Base-by-base conservation (phyloP, 1,140 invertebrate species). In the Cyrtorhinus lividipennis region DNA sequence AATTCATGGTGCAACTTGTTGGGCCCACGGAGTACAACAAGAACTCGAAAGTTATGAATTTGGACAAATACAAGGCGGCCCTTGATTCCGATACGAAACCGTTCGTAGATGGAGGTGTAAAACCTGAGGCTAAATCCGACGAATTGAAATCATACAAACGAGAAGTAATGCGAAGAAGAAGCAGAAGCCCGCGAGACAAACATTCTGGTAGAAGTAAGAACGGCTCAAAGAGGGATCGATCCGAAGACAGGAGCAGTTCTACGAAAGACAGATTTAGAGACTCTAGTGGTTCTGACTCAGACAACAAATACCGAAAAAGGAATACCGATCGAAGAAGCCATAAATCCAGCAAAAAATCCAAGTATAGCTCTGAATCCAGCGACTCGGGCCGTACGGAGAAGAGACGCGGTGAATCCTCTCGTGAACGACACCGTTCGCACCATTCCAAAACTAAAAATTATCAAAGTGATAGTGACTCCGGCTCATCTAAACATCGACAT, bases 11-110 rank as follows among this genome's bases (percentile, higher is more conserved):
- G 64, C 76, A 83, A 68, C 77, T 86, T 0, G 87, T 95, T 1
- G 80, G 83, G 0, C 83, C 85, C 68, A 76, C 82, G 20, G 90
- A 95, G 68, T 95, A 80, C 75, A 76, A 81, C 10, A 84, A 87
- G 72, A 85, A 86, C 69, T 83, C 85, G 0, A 91, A 88, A 80
- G 82, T 69, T 48, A 63, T 70, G 24, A 68, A 72, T 65, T 63
- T 68, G 56, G 63, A 63, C 56, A 66, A 71, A 60, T 71, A 69
- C 66, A 65, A 71, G 63, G 61, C 67, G 24, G 68, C 48, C 3
- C 5, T 53, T 8, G 48, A 53, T 13, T 53, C 48, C 5, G 48
- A 53, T 15, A 5, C 8, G 5, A 53, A 53, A 53, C 12, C 20
- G 5, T 10, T 13, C 5, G n/a, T n/a, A n/a, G 3, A 53, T 10